These are phyloP conservation scores for Ophioderma brevispina DNA, from an alignment of 35 echinoderm and acorn worm genomes.

Conservation along the genomic window DNA sequence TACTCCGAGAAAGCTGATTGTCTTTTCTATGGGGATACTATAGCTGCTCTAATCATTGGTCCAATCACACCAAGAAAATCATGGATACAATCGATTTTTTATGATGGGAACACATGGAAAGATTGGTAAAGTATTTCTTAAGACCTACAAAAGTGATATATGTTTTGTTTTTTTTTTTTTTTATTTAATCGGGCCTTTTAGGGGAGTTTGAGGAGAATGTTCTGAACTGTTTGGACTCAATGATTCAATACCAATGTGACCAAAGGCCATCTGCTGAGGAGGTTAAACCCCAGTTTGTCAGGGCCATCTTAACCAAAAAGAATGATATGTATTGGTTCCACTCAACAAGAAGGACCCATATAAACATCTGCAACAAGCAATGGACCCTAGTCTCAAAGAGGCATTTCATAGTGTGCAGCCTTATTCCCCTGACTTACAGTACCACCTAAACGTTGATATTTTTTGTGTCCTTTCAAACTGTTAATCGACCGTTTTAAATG, in stretches of 20 bases:
- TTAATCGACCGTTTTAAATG: no score
- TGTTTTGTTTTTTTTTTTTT: neutral
- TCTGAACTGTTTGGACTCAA: neutral
- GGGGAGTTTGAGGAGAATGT: neutral
- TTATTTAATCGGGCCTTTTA: no score
- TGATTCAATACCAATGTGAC: neutral
- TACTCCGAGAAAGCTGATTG: neutral
- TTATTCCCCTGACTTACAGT: no score
- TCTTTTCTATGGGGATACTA: neutral
- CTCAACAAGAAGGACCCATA: no score
- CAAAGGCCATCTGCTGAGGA: neutral
- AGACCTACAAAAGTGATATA: neutral
- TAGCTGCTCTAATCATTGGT: neutral
- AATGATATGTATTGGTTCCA: no score
- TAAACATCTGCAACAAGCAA: no score
- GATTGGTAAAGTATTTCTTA: neutral
- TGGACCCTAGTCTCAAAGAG: no score
- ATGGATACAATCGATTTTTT: neutral
- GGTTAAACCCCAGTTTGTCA: no score
- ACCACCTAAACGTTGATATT: no score
- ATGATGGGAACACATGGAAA: neutral
- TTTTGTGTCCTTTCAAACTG: no score
- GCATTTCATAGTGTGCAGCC: no score
- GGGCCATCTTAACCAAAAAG: no score
- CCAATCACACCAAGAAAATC: neutral